These are phyloP conservation scores for Seriola rivoliana DNA, from an alignment of 2,113 vertebrate genomes.

Conservation along the genomic window DNA sequence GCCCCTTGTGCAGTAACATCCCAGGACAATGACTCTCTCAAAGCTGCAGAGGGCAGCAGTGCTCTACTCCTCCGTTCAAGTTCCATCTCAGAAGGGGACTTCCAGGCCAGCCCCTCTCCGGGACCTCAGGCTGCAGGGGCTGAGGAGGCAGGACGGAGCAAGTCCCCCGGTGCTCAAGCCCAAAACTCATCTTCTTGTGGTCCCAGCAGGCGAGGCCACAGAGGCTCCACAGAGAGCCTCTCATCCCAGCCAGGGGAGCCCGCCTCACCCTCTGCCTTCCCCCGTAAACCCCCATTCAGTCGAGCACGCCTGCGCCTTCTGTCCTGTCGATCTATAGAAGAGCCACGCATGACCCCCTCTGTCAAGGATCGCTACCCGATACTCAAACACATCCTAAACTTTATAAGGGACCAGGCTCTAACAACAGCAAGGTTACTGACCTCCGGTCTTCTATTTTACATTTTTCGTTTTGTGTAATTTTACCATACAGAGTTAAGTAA, in stretches of 20 bases:
- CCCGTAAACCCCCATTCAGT: conserved; percentile 88
- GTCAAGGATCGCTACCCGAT: conserved; percentile 92
- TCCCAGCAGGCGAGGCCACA: conserved; percentile 55
- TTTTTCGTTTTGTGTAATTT: neutral
- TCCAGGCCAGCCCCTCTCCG: conserved; percentile 81
- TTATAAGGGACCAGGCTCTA: conserved; percentile 92
- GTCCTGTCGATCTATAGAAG: conserved; percentile 94
- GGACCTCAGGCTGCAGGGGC: conserved; percentile 50
- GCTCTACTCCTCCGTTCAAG: conserved; percentile 64
- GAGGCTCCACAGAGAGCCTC: conserved; percentile 78
- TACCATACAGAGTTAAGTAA: neutral
- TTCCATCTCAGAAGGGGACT: conserved; percentile 86
- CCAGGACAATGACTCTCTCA: conserved; percentile 64
- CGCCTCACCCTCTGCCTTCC: conserved; percentile 88
- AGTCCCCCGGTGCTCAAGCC: conserved; percentile 30
- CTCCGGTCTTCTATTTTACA: neutral
- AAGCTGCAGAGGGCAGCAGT: conserved; percentile 58
- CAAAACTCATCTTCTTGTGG: conserved; percentile 56
- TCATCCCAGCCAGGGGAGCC: conserved; percentile 83
- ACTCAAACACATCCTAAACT: conserved; percentile 91
- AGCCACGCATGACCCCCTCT: conserved; percentile 85
- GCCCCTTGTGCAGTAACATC: conserved; percentile 76
- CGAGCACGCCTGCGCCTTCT: conserved; percentile 93
- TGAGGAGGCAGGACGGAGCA: conserved; percentile 38
- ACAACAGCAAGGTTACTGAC: conserved; percentile 88